A percentile compares a stretch with the other conserved stretches of the same genome.
These are phyloP conservation scores for Siniperca undulata DNA, from an alignment of 2,797 vertebrate species.

Conservation along the genomic window DNA sequence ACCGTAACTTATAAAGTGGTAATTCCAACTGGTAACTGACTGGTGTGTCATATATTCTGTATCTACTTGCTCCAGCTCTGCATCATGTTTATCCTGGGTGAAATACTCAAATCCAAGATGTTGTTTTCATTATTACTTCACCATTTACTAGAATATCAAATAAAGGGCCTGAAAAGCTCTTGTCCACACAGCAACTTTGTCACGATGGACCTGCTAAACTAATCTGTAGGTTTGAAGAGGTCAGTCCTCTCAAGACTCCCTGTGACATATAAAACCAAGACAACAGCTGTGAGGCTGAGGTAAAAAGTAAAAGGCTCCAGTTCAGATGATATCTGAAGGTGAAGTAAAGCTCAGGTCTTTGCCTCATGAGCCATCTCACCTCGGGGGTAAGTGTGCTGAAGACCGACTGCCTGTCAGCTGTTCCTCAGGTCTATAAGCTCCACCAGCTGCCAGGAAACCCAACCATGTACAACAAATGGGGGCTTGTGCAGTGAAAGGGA, in stretches of 20 bases:
- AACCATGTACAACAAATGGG: slow-evolving; percentile 46
- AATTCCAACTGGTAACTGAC: not conserved
- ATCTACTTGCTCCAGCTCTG: not conserved
- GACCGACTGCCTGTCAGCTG: slow-evolving; percentile 68
- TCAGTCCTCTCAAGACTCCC: not conserved
- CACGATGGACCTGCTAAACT: not conserved
- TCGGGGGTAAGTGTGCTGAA: slow-evolving; percentile 37
- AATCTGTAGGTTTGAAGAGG: slow-evolving; percentile 4
- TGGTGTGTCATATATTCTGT: not conserved
- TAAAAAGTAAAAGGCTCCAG: slow-evolving; percentile 26
- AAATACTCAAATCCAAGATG: not conserved
- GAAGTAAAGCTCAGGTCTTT: slow-evolving; percentile 39
- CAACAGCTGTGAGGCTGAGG: slow-evolving; percentile 63
- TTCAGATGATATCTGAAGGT: slow-evolving; percentile 24
- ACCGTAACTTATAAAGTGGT: not conserved
- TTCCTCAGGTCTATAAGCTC: slow-evolving; percentile 29
- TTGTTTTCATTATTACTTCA: not conserved
- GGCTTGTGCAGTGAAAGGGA: slow-evolving; percentile 30
- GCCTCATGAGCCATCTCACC: slow-evolving; percentile 33
- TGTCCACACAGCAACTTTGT: not conserved
- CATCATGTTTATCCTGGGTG: not conserved
- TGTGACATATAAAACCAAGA: slow-evolving; percentile 21
- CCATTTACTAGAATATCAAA: not conserved
- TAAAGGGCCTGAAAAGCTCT: not conserved
- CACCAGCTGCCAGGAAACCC: slow-evolving; percentile 59